Base-by-base conservation (phyloP, 2,797 vertebrate genomes). In the Pangasius macronema region DNA sequence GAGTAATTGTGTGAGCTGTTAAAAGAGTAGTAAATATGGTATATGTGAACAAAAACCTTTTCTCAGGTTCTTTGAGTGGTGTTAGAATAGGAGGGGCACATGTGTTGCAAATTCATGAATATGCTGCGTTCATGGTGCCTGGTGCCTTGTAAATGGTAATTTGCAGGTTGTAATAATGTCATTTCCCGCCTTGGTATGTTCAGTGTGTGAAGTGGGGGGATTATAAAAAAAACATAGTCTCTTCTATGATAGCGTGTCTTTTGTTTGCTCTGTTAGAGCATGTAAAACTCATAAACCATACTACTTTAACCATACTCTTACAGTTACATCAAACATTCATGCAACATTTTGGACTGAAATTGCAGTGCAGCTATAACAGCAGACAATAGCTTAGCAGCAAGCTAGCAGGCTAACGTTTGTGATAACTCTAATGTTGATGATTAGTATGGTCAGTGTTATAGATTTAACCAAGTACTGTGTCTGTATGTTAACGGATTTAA, bases 1-100 rank as follows among this genome's bases (percentile, higher is more conserved):
- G 76, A 30, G 57, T 36, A 55, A 55, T 79, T 79, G 30, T 55
- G 51, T 55, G 51, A 77, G 55, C 73, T 76, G 75, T 11, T 73
- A 24, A 46, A 73, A 33, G n/a, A 20, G 18, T 77, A 53, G 7
- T 53, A 9, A n/a, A 22, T 55, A 55, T 5, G n/a, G 75, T 33
- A 55, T 11, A 27, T 55, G 75, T 53, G 51, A 55, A 77, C 1
- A 30, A 77, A 33, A 55, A 20, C 16, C 22, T 33, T 53, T 53
- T 77, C 75, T 55, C n/a, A 10, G 16, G 46, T 16, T 33, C 49
- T 51, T 11, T 42, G 68, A 70, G 33, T 39, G 68, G 18, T 36
- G 16, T 70, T 20, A 11, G 36, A 46, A 24, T 73, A 27, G 36
- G 27, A 46, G 39, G 39, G 39, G 36, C 70, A 42, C 16, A 42